Evolutionary conservation across 1,140 invertebrate genomes (phyloP), one percentile per base, ranked within the genome.

Genomic region (Dendrolimus kikuchii): DNA sequence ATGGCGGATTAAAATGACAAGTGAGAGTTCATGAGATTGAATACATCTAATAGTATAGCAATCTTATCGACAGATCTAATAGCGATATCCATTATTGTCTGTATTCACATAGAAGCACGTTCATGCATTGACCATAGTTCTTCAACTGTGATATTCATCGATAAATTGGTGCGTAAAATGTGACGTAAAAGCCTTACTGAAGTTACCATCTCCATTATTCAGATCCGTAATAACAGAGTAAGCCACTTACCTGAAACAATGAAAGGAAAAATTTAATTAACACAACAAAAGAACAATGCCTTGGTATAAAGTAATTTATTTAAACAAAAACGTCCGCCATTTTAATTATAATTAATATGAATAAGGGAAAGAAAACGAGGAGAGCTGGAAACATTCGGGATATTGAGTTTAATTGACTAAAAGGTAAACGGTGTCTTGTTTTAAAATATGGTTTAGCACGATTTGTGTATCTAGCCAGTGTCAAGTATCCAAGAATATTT

Each of bases 341-440:
- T 77, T 81, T 82, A 77, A 81, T 85, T 80, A 81, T 74, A 80
- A 85, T 77, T 85, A 82, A 82, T 85, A 78, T 82, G 80, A 74
- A 75, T 69, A 75, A 77, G 71, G 69, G 58, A 62, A 61, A 61
- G 68, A 64, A 73, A 68, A 71, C 36, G n/a, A 23, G 7, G 44
- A 39, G 9, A 9, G 44, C 48, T 43, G 9, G 46, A 46, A 9
- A 7, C 44, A 46, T 23, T 46, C 6, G 42, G 10, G 7, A 36
- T 53, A 38, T 46, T 44, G 40, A 10, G 10, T 42, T 9, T 42
- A 23, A 8, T 5, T 37, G 50, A 23, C 23, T 23, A 23, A 23
- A 23, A 23, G 23, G 23, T 23, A 23, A 23, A 23, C 23, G 23
- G 23, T 23, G 23, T 23, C 23, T 23, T 23, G 23, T 23, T 23